phyloP scores from a whole-genome alignment of 2,797 vertebrate genomes.

The Lates japonicus region DNA sequence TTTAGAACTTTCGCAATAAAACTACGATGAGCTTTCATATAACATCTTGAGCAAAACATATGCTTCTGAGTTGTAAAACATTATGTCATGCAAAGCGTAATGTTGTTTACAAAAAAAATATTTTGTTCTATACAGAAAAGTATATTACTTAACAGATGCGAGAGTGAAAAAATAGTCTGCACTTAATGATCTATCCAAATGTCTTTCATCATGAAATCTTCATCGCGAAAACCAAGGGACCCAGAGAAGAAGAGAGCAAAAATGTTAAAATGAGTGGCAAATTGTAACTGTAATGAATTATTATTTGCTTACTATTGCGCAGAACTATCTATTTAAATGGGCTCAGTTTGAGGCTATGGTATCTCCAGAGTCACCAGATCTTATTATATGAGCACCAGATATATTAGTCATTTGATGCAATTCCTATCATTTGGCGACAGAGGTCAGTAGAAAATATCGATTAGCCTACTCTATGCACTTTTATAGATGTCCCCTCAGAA shows the following conservation, averaged over 20 bases:
- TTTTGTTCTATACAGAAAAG: not conserved
- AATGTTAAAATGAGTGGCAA: no score
- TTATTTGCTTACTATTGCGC: no score
- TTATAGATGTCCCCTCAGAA: rapidly evolving
- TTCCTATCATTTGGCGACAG: not conserved
- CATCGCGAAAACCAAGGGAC: not conserved
- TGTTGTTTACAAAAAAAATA: no score
- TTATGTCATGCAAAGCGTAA: no score
- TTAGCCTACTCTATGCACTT: not conserved
- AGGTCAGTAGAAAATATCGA: slow-evolving; percentile 26
- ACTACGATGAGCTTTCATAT: not conserved
- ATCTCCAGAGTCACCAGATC: no score
- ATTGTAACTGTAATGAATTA: no score
- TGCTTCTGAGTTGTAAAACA: no score
- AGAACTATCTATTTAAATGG: no score
- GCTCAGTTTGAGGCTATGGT: no score
- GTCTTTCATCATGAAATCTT: not conserved
- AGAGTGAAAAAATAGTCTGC: not conserved
- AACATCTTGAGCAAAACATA: no score
- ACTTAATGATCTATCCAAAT: not conserved
- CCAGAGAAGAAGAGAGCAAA: no score
- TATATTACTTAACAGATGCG: not conserved
- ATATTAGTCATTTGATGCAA: not conserved
- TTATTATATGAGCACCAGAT: no score
- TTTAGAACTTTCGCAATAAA: not conserved